Conservation (phyloP, 2,113 vertebrate species). For the Todiramphus chloris region DNA sequence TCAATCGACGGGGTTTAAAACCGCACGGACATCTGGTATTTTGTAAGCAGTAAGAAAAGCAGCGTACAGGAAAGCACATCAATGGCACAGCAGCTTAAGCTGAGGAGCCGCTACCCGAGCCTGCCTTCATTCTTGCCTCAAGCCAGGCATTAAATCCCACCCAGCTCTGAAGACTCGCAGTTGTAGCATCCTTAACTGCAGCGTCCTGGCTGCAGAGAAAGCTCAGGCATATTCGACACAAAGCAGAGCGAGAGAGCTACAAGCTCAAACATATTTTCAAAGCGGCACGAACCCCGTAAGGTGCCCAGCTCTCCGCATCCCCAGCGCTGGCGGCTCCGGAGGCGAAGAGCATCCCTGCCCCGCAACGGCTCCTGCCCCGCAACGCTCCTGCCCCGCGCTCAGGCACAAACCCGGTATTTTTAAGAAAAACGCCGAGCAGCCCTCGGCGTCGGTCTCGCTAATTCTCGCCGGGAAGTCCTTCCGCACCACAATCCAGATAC, state of each 20-base stretch:
- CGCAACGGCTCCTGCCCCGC: not conserved
- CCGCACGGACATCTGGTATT: not conserved
- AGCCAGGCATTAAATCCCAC: not conserved
- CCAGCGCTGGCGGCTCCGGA: not conserved
- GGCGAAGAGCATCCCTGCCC: not conserved
- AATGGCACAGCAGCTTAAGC: not conserved
- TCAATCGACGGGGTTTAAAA: not conserved
- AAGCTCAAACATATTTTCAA: not conserved
- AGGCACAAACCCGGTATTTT: not conserved
- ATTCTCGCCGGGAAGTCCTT: conserved; percentile 4
- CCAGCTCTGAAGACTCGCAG: not conserved
- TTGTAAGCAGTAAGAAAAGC: not conserved
- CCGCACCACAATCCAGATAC: not conserved
- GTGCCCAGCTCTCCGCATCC: not conserved
- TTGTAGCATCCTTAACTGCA: not conserved
- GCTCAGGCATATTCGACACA: not conserved
- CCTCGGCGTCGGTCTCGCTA: not conserved
- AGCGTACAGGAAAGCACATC: not conserved
- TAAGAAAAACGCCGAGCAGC: not conserved
- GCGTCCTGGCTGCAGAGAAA: not conserved
- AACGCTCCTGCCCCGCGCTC: not conserved
- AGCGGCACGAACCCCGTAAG: not conserved
- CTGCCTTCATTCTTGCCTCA: not conserved
- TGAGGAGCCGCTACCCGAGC: not conserved
- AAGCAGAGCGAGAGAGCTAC: not conserved